Conservation (phyloP, 92 coral and sea anemone genomes). For the Palythoa grandiflora region DNA sequence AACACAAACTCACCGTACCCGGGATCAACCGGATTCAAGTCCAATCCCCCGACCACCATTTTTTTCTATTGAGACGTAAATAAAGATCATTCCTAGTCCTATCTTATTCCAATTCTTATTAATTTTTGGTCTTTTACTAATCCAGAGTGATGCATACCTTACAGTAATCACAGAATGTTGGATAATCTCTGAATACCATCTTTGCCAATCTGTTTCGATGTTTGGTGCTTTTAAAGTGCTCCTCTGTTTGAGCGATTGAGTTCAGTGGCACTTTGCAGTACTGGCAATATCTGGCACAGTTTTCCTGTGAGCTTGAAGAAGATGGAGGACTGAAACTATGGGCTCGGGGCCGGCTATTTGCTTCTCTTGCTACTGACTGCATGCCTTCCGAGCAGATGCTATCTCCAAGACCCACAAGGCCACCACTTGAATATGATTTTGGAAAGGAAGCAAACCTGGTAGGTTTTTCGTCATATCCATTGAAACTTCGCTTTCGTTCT, state of each 20-base stretch:
- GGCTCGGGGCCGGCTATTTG: conserved; percentile 8
- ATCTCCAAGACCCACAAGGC: conserved; percentile 19
- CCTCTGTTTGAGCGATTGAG: conserved; percentile 80
- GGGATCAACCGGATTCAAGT: no score
- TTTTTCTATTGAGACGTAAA: no score
- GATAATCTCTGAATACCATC: conserved; percentile 74
- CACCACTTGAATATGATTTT: conserved; percentile 25
- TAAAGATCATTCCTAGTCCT: no score
- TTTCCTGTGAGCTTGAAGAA: conserved; percentile 37
- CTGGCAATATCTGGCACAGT: conserved; percentile 66
- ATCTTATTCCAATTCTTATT: no score
- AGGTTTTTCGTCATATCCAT: conserved; percentile 45
- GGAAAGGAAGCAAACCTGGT: background rate
- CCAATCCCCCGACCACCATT: no score
- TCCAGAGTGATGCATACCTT: conserved; percentile 33
- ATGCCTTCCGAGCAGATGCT: background rate
- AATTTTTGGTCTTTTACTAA: no score
- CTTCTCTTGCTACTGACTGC: background rate
- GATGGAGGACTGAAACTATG: conserved; percentile 32
- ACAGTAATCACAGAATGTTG: conserved; percentile 83
- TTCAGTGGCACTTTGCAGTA: conserved; percentile 80
- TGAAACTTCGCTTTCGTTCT: conserved; percentile 58
- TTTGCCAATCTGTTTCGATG: conserved; percentile 89
- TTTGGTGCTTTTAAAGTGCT: conserved; percentile 88
- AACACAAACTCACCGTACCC: no score